Base-by-base conservation (phyloP, 2,113 vertebrate genomes). In the Megalops atlanticus region DNA sequence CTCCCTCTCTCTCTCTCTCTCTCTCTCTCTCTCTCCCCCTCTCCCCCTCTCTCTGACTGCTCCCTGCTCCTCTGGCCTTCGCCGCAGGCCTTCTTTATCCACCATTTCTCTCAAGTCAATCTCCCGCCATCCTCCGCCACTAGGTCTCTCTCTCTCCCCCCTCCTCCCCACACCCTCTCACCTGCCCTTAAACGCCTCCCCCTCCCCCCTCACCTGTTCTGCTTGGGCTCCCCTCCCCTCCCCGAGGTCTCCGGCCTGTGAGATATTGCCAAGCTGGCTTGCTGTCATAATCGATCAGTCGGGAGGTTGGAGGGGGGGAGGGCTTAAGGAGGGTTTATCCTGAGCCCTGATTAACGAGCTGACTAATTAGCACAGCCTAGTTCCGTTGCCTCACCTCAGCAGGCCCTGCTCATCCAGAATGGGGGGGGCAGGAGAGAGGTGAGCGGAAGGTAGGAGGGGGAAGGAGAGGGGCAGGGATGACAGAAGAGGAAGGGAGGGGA, bases 241-340 rank as follows among this genome's bases (percentile, higher is more conserved):
- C 40, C 72, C 52, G 39, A 31, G 39, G 12, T 58, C 0, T 24
- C 27, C n/a, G 10, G 7, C 52, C 68, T 43, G 6, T 36, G 8
- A 71, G 81, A 83, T 64, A 79, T 21, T 85, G 89, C 80, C 82
- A 90, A 92, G 90, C 90, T 87, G 88, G 86, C 90, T 89, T 89
- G 83, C 90, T 90, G 91, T 93, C 93, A 91, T 92, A 90, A 93
- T 94, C 91, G 90, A 94, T 95, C 92, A 90, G 89, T 91, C 89
- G 87, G 83, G 64, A 87, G 88, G n/a, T n/a, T n/a, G 85, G 85
- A 86, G 86, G 86, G 87, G 86, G 88, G 91, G 88, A 90, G 88
- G 80, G 84, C 91, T 93, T 93, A 93, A 92, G 86, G 85, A 92
- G 89, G 90, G 86, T 92, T 95, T 93, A 93, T 88, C 87, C 91